phyloP scores from a whole-genome alignment of 2,113 vertebrate genomes.

The Typhlomys cinereus region DNA sequence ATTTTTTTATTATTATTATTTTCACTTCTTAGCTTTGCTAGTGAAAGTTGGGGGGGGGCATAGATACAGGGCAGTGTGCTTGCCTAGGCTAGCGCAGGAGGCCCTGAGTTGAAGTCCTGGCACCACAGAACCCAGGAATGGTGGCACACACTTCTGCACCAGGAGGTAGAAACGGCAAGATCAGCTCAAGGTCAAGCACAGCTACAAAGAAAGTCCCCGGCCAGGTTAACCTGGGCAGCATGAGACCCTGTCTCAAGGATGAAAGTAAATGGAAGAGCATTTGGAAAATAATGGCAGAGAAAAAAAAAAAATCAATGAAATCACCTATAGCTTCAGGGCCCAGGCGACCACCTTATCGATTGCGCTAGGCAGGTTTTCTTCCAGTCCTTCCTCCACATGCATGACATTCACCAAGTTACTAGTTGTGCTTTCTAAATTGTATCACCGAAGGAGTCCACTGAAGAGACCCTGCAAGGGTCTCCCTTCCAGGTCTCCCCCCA shows the following conservation, averaged over 20 bases:
- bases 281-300: not conserved
- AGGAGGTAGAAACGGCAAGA: too few relatives aligned
- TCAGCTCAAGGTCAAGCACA: too few relatives aligned
- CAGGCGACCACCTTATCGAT: not conserved
- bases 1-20: not conserved
- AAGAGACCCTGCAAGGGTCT: not conserved
- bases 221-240: too few relatives aligned
- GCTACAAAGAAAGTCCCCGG: too few relatives aligned
- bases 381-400: not conserved
- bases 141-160: too few relatives aligned
- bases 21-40: not conserved
- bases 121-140: not conserved
- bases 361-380: constrained; percentile 16
- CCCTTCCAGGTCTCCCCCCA: not conserved
- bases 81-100: not conserved
- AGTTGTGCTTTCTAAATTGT: not conserved
- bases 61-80: not conserved
- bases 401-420: not conserved
- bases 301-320: constrained; percentile 1
- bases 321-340: not conserved
- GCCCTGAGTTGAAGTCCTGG: not conserved
- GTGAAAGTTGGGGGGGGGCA: not conserved
- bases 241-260: too few relatives aligned
- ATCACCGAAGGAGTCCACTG: too few relatives aligned
- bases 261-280: constrained; percentile 29